These are phyloP conservation scores for Mormyrus hasselquistii DNA, from an alignment of 2,797 vertebrate genomes.

Conservation along the genomic window DNA sequence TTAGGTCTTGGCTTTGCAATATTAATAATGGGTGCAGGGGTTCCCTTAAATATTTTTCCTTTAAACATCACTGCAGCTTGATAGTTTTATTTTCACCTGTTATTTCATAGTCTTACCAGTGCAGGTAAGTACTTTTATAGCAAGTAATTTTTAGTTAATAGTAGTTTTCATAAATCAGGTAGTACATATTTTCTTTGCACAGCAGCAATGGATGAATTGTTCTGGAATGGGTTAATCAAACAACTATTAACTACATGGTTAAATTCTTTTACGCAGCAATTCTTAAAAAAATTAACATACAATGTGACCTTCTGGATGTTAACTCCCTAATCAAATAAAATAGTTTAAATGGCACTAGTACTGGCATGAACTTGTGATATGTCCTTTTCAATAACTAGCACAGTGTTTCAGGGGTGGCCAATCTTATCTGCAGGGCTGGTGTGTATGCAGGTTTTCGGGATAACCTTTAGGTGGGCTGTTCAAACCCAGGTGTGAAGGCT, in stretches of 20 bases:
- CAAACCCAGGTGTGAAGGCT: not conserved
- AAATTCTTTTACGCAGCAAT: not conserved
- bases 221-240: not conserved
- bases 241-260: not conserved
- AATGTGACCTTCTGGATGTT: not conserved
- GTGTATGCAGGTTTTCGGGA: not conserved
- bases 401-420: not conserved
- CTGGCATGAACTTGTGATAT: not conserved
- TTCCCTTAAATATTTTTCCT: not conserved
- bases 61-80: not conserved
- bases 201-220: not conserved
- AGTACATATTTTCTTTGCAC: not conserved
- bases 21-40: not conserved
- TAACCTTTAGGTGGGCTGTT: not conserved
- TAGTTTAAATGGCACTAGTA: not conserved
- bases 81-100: not conserved
- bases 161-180: not conserved
- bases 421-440: not conserved
- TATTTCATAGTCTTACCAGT: not conserved
- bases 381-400: slow-evolving; percentile 3
- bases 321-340: not conserved
- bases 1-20: not conserved
- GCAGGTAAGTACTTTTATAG: not conserved
- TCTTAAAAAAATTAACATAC: not conserved
- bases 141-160: not conserved